Conservation (phyloP, 1,140 invertebrate genomes). For the Sogatella furcifera region DNA sequence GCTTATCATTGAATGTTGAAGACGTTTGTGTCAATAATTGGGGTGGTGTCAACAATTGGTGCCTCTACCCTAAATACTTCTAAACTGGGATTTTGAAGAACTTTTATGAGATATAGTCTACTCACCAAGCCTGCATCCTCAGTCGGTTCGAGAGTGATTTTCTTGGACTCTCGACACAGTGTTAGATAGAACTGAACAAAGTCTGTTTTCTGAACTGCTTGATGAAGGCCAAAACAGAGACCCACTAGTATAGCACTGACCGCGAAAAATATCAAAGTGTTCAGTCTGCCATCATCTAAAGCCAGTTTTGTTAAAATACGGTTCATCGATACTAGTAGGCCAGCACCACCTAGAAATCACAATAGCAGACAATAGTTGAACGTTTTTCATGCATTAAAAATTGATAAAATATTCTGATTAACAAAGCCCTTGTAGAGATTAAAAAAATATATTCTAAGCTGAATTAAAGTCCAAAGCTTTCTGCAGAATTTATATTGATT, state of each 20-base stretch:
- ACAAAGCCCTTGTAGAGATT: too few species aligned
- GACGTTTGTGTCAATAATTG: too few species aligned
- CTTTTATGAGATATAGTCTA: constrained; percentile 11
- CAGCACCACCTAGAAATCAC: constrained; percentile 56
- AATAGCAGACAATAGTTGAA: neutral
- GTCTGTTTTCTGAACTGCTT: constrained; percentile 60
- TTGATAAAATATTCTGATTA: too few species aligned
- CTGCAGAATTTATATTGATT: too few species aligned
- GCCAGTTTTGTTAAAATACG: constrained; percentile 72
- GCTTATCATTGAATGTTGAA: too few species aligned
- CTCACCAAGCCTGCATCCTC: constrained; percentile 68
- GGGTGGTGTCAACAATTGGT: too few species aligned
- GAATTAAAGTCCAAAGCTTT: too few species aligned
- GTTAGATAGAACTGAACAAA: constrained; percentile 76
- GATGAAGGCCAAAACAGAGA: constrained; percentile 62
- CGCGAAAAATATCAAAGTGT: constrained; percentile 76
- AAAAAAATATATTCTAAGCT: too few species aligned
- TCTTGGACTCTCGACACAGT: constrained; percentile 56
- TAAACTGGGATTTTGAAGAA: constrained; percentile 3
- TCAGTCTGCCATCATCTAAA: constrained; percentile 56
- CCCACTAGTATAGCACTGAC: constrained; percentile 62
- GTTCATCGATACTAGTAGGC: constrained; percentile 72
- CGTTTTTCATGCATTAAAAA: too few species aligned
- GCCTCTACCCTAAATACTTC: too few species aligned
- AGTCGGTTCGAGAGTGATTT: constrained; percentile 61